Percentiles rank a stretch among this genome's conserved stretches.
phyloP scores from a whole-genome alignment of 2,113 vertebrate genomes.

The Myrmecophaga tridactyla region DNA sequence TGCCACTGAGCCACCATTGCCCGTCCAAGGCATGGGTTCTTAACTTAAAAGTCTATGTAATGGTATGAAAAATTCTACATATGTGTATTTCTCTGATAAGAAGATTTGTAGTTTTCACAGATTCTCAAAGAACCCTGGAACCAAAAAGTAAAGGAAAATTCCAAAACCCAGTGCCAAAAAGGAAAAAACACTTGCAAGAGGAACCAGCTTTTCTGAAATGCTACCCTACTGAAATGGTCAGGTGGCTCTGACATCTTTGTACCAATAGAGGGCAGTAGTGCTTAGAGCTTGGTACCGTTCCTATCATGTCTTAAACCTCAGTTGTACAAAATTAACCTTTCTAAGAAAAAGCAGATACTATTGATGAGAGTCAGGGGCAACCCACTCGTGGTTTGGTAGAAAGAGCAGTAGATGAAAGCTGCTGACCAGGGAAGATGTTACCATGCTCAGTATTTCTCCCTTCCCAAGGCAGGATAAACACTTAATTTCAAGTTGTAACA shows the following conservation, averaged over 20 bases:
- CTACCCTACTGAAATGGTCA: background rate
- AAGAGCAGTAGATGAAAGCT: background rate
- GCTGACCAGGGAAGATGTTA: background rate
- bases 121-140: background rate
- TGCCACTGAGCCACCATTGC: too few species aligned
- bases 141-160: background rate
- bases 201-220: background rate
- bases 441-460: background rate
- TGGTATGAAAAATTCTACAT: background rate
- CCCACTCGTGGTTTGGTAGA: background rate
- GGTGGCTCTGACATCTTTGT: background rate
- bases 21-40: background rate
- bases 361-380: background rate
- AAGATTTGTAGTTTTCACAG: background rate
- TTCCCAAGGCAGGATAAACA: background rate
- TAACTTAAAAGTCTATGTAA: background rate
- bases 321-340: background rate
- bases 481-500: too few species aligned
- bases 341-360: background rate
- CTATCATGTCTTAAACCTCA: background rate
- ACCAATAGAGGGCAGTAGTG: conserved; percentile 65
- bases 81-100: background rate
- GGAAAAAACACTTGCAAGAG: background rate
- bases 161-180: background rate
- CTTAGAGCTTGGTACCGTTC: background rate